Percentiles rank a stretch among this genome's conserved stretches.
These are phyloP conservation scores for Adineta ricciae DNA, from an alignment of 2,888 invertebrate genomes.

Conservation along the genomic window DNA sequence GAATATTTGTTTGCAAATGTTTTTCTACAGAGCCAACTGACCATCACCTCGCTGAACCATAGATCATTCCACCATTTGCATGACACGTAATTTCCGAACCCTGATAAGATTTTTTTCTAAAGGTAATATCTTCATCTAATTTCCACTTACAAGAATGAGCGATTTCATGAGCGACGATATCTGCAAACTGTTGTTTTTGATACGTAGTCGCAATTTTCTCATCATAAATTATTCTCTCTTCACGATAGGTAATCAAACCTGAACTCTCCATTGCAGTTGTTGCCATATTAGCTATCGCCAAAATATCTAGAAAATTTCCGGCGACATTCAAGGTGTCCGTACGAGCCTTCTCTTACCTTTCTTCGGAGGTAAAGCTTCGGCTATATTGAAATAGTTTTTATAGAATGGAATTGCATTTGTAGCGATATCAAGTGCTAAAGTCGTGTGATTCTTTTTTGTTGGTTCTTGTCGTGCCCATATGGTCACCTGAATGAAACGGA, in stretches of 20 bases:
- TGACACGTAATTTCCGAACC: constrained; percentile 30
- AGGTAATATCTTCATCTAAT: neutral
- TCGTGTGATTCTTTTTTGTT: neutral
- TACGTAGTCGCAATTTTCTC: neutral
- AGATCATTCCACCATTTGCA: constrained; percentile 31
- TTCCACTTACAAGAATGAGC: neutral
- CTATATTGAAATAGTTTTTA: neutral
- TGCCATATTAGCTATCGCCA: constrained; percentile 19
- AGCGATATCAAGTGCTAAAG: constrained; percentile 21
- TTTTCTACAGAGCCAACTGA: constrained; percentile 22
- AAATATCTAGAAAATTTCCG: neutral
- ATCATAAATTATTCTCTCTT: constrained; percentile 23
- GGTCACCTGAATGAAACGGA: constrained; percentile 20
- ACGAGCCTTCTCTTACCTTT: too few relatives aligned
- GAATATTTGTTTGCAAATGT: neutral
- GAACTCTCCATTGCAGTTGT: constrained; percentile 24
- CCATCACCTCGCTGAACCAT: constrained; percentile 30
- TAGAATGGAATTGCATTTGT: neutral
- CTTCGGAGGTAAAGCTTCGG: constrained; percentile 25
- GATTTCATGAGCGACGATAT: constrained; percentile 22
- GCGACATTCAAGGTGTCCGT: too few relatives aligned
- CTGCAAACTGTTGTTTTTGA: constrained; percentile 25
- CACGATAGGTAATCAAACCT: constrained; percentile 23
- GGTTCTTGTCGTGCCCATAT: constrained; percentile 21
- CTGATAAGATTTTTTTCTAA: neutral